A percentile compares a stretch with the other conserved stretches of the same genome.
phyloP scores from a whole-genome alignment of 2,888 invertebrate species.

The Mystacides longicornis region DNA sequence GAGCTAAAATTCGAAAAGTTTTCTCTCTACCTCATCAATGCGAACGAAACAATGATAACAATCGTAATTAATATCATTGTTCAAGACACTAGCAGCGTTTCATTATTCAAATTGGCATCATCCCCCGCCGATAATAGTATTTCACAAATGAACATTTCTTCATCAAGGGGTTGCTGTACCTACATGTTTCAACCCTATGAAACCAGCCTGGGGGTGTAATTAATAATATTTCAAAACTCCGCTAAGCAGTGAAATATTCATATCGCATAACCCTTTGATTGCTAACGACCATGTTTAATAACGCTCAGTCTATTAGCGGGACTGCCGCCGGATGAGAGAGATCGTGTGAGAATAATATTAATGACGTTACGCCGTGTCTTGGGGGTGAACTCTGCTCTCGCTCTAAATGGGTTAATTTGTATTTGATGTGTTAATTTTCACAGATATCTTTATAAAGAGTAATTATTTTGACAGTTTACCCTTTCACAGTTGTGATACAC shows the following conservation, averaged over 20 bases:
- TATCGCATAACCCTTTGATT: conserved; percentile 16
- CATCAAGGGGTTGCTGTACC: not conserved
- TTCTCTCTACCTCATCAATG: too few species aligned
- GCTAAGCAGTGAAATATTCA: conserved; percentile 1
- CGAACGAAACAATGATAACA: too few species aligned
- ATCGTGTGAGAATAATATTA: conserved; percentile 25
- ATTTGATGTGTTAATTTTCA: conserved; percentile 1
- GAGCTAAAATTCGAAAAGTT: too few species aligned
- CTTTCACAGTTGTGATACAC: too few species aligned
- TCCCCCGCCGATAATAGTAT: not conserved
- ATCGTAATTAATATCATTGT: not conserved
- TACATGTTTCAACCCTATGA: not conserved
- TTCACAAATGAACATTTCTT: conserved; percentile 4
- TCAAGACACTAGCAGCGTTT: too few species aligned
- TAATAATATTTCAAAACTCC: conserved; percentile 25
- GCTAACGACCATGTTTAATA: conserved; percentile 23
- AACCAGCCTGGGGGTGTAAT: conserved; percentile 16
- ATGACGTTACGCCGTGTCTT: conserved; percentile 7
- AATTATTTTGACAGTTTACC: not conserved
- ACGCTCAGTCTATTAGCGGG: not conserved
- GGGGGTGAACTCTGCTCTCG: not conserved
- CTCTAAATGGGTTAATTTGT: conserved; percentile 6
- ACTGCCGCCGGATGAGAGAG: conserved; percentile 22
- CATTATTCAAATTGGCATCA: not conserved
- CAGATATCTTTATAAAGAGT: not conserved